phyloP scores from a whole-genome alignment of 2,113 vertebrate species.

The Mustelus asterias region DNA sequence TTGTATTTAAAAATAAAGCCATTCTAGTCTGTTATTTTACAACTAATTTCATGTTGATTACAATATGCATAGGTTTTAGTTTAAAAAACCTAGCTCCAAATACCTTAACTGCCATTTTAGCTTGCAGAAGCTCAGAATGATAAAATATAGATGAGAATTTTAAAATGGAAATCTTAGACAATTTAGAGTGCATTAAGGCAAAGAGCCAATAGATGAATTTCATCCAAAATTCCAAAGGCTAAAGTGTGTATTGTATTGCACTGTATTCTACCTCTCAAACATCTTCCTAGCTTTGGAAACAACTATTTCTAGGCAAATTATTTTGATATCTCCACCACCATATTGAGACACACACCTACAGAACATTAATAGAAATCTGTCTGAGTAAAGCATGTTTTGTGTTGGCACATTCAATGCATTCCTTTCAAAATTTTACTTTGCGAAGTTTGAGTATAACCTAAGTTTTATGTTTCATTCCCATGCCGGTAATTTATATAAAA shows the following conservation, averaged over 20 bases:
- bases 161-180: slow-evolving; percentile 13
- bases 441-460: neutral
- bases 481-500: neutral
- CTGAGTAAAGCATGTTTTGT: neutral
- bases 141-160: neutral
- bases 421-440: neutral
- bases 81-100: neutral
- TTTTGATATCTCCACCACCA: neutral
- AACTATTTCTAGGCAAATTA: neutral
- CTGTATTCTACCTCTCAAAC: neutral
- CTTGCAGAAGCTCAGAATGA: neutral
- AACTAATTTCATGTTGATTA: neutral
- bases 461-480: neutral
- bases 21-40: neutral
- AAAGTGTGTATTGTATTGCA: neutral
- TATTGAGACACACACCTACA: neutral
- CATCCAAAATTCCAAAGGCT: slow-evolving; percentile 22
- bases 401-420: neutral
- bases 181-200: neutral
- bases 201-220: slow-evolving; percentile 15
- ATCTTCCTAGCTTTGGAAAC: neutral
- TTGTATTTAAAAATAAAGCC: neutral
- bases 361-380: neutral
- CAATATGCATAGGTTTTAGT: neutral
- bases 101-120: neutral